Base-by-base conservation (phyloP, 2,888 invertebrate species). In the Xiphydria camelus region DNA sequence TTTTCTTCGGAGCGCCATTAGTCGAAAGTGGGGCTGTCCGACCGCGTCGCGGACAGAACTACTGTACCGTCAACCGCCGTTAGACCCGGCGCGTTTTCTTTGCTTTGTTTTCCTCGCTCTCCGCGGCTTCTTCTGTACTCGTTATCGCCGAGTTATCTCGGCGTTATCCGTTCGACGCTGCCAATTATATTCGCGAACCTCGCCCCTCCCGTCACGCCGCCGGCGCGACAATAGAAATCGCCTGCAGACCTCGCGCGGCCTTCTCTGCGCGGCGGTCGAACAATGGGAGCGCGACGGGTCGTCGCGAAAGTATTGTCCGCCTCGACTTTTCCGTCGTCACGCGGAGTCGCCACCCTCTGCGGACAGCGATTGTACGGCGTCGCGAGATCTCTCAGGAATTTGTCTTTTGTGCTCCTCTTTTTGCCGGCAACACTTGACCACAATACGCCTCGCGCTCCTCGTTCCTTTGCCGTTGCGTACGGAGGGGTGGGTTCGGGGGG, bases 181-280 rank as follows among this genome's bases (percentile, higher is more conserved):
- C 61, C 66, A 68, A 67, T 68, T 65, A 68, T 66, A 63, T 57
- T 51, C 55, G 51, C 54, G 55, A 47, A 48, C 43, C 47, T 51
- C 54, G 44, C 49, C 51, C 29, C 29, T n/a, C 4, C 14, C 29
- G 1, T 6, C 12, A 29, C 29, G 14, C n/a, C 29, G 12, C 29
- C 1, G 7, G 55, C 53, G 38, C 49, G 52, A 66, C 67, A 66
- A 68, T 70, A 66, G 63, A 66, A 66, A 66, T 65, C 63, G 59
- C 52, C 57, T 49, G 47, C 63, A 64, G 59, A 59, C 56, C 53
- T 59, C 55, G 41, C 31, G 38, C 22, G 23, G 33, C 44, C 15
- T 7, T 26, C 20, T 10, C 26, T n/a, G 19, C 31, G 5, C 6
- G 31, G 42, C 23, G 15, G 34, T 18, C 46, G 43, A 57, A 63